Evolutionary conservation across 2,113 vertebrate genomes (phyloP), one percentile per base, ranked within the genome.

Genomic region (Mastomys coucha): DNA sequence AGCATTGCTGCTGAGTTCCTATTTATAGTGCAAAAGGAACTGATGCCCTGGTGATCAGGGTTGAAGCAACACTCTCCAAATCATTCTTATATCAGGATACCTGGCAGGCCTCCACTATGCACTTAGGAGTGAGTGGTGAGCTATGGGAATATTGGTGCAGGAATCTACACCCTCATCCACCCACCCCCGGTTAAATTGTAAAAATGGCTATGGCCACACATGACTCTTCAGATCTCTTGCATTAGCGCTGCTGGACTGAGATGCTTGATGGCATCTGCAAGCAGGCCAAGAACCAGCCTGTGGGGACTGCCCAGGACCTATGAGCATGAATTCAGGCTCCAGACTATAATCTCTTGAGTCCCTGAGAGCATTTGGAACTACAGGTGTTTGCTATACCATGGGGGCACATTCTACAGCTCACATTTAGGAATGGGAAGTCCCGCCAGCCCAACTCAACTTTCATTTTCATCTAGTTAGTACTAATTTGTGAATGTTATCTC

Each of bases 391-490:
- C 65, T 88, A 12, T 36, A n/a, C 45, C 42, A 20, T 24, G 31
- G 42, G 7, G 33, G 11, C 28, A 70, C 49, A 26, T 26, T 7
- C 63, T 51, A 69, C 42, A 87, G 10, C 10, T 13, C 42, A 86
- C 3, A 10, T 67, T 86, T 22, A 67, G 28, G 39, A 17, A 67
- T 67, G 39, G 17, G 31, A 49, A 49, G 20, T 39, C 45, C n/a
- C 11, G 39, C 6, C 3, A 58, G 63, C 31, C 51, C 51, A 82
- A 10, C 2, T 2, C 45, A 19, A 11, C 3, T 60, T 19, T 70
- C 7, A 19, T 22, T 26, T 17, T 56, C 3, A 7, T 20, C 36
- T 0, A 7, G 67, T 4, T n/a, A 19, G 19, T 1, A 69, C 12
- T n/a, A 11, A 7, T 16, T 45, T 19, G 14, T 58, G 31, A 36